Base-by-base conservation (phyloP, 2,797 vertebrate species). In the Sebastiscus albofasciatus region DNA sequence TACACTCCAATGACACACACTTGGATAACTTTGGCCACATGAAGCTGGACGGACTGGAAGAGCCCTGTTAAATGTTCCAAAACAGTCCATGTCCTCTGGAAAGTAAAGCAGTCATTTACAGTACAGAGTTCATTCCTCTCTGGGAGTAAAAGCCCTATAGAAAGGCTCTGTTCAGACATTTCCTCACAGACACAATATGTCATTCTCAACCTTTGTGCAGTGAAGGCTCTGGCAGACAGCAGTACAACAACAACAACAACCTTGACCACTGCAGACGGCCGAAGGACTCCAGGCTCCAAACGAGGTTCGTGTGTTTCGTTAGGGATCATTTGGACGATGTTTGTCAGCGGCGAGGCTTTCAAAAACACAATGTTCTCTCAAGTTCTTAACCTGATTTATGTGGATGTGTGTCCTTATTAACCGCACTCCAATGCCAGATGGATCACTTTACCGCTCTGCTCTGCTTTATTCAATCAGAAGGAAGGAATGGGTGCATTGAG, bases 291-390 rank as follows among this genome's bases (percentile, higher is more conserved):
- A 12, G 20, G 66, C 55, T 75, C 36, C 66, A 70, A 84, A 82
- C 46, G 31, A 22, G 64, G 16, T 74, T 46, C 59, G 70, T 73
- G 72, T 61, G 33, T 79, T 79, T 86, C 10, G n/a, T 81, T 72
- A 58, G 52, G 39, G 69, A 62, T 79, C 72, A 20, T 73, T 84
- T 81, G 66, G 72, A 80, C 52, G 34, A 77, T 82, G 80, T 82
- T 80, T 75, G 84, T 84, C 71, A 80, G 75, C 70, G 67, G 61
- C 22, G 22, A 61, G 77, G 77, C 64, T 84, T 81, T 82, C 42
- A 39, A 75, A 78, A 87, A 75, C 59, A 80, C 56, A 61, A 33
- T 59, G 56, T 67, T 8, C 70, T 56, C 75, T 66, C 62, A 52
- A 71, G 49, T 70, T 76, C 72, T 78, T 78, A 61, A 67, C 42